phyloP scores from a whole-genome alignment of 2,888 invertebrate species.

The Heliconius hortense region DNA sequence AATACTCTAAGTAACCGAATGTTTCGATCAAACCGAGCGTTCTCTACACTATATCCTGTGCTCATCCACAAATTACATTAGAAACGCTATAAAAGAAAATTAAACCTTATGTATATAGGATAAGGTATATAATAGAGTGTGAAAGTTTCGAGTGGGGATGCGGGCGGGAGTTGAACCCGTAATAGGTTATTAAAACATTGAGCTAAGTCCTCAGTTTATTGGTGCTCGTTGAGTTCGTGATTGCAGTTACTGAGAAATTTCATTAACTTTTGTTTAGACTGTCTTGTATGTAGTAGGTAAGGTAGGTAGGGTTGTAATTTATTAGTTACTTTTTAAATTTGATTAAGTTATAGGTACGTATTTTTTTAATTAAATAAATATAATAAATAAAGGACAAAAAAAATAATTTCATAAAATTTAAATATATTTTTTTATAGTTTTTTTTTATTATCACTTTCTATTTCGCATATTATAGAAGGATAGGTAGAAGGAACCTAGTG shows the following conservation, averaged over 20 bases:
- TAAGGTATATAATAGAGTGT: slow-evolving; percentile 22
- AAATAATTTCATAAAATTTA: too few species aligned
- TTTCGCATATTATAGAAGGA: too few species aligned
- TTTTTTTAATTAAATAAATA: too few species aligned
- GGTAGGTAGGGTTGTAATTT: background rate
- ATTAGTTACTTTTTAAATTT: too few species aligned
- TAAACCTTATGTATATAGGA: background rate
- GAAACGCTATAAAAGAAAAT: background rate
- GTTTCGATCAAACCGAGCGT: slow-evolving; percentile 38
- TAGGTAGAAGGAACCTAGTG: too few species aligned
- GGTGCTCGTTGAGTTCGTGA: slow-evolving; percentile 34
- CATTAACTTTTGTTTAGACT: slow-evolving; percentile 17
- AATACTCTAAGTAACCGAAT: slow-evolving; percentile 32
- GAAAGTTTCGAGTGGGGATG: slow-evolving; percentile 35
- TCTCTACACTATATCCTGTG: slow-evolving; percentile 40
- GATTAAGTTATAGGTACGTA: too few species aligned
- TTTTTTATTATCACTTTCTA: too few species aligned
- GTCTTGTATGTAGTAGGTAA: background rate
- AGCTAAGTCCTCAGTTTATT: slow-evolving; percentile 36
- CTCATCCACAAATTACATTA: slow-evolving; percentile 39
- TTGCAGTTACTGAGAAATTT: slow-evolving; percentile 15
- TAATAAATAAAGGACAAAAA: too few species aligned
- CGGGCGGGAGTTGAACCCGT: slow-evolving; percentile 45
- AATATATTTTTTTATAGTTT: too few species aligned
- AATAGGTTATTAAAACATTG: slow-evolving; percentile 47